Conservation (phyloP, 2,797 vertebrate genomes). For the Pseudochirops cupreus region DNA sequence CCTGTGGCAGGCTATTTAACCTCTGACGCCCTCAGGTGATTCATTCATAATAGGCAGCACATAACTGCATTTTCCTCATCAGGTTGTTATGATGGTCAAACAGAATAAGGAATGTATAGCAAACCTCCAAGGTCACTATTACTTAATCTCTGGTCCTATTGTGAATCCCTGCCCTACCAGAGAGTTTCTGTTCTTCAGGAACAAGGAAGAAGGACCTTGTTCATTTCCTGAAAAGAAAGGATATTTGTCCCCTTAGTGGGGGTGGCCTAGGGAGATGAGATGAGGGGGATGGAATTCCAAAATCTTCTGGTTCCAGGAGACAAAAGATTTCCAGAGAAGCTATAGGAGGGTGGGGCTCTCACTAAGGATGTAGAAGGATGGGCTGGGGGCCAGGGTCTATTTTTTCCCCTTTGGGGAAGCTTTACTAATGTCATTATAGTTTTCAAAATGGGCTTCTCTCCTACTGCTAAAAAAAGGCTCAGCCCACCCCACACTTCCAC, state of each 20-base stretch:
- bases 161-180: neutral
- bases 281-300: neutral
- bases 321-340: neutral
- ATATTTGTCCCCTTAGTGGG: neutral
- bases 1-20: neutral
- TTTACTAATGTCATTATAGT: neutral
- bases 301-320: neutral
- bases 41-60: too few relatives aligned
- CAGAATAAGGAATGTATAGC: neutral
- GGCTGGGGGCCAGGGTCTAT: neutral
- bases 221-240: neutral
- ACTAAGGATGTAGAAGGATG: neutral
- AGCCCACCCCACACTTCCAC: neutral
- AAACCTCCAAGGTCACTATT: neutral
- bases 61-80: too few relatives aligned
- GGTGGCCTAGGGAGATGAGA: too few relatives aligned
- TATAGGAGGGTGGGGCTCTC: neutral
- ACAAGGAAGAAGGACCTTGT: neutral
- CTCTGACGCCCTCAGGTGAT: neutral
- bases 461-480: neutral
- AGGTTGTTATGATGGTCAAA: neutral
- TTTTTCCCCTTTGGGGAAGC: neutral
- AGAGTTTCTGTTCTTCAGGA: neutral
- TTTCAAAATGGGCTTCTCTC: neutral
- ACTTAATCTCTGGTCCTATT: neutral